Base-by-base conservation (phyloP, 2,888 invertebrate species). In the Scotopteryx bipunctaria region DNA sequence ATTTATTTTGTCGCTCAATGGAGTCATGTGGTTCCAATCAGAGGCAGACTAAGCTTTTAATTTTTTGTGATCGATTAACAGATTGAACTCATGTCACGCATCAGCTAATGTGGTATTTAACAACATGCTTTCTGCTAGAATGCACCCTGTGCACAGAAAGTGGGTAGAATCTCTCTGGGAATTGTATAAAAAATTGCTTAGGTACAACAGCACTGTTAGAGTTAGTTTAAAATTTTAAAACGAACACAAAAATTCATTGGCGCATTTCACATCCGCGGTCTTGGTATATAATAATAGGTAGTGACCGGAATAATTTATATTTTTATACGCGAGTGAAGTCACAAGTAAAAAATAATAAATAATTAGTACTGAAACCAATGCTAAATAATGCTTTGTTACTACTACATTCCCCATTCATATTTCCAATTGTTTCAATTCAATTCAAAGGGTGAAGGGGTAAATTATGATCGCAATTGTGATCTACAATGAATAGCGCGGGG, bases 11-110 rank as follows among this genome's bases (percentile, higher is more conserved):
- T 81, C 78, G 78, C 76, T 83, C 78, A 66, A 64, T 78, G 75
- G 73, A 78, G 86, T 87, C 90, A 90, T 89, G 79, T 90, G 90
- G 83, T 87, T 89, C 82, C 87, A 89, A 90, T 90, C 89, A 87
- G 76, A 66, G 77, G 57, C 62, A 63, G 76, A 67, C 71, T 70
- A 79, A 67, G 78, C 79, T 81, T 85, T 85, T 81, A 78, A 75
- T 71, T 76, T 82, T 84, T 86, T 85, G 81, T 64, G 55, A 73
- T 78, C 71, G 68, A 71, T 74, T 73, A 75, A 56, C 56, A 51
- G 58, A 46, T 35, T 41, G 61, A 67, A 65, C 68, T 69, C 32
- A 49, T 53, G 47, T 31, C 53, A 44, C 47, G 51, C 54, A 44
- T 51, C 53, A 25, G 31, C 46, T 53, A 43, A 50, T 53, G 32